Conservation (phyloP, 2,113 vertebrate species). For the Seriola rivoliana region DNA sequence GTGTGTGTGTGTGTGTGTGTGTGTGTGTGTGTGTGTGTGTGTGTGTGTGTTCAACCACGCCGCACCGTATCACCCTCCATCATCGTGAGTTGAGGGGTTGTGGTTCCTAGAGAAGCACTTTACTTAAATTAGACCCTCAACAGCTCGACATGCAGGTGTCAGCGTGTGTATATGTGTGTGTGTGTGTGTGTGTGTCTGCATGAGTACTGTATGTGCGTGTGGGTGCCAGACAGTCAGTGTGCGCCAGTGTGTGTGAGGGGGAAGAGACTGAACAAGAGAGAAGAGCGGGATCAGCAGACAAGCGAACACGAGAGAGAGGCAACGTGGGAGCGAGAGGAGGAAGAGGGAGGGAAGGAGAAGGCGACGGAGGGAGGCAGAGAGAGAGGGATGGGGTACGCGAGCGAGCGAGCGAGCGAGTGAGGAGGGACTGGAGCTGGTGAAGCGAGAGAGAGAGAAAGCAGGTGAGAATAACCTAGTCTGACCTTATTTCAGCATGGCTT, state of each 20-base stretch:
- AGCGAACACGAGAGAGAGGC: constrained; percentile 53
- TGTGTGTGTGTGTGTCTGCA: constrained; percentile 13
- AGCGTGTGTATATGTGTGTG: constrained; percentile 46
- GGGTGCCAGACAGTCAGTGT: constrained; percentile 49
- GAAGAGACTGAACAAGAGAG: constrained; percentile 67
- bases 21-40: constrained; percentile 16
- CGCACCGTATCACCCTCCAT: constrained; percentile 69
- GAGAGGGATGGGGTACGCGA: neutral
- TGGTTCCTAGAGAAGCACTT: constrained; percentile 83
- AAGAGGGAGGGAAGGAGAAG: constrained; percentile 18
- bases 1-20: constrained; percentile 41
- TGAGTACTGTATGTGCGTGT: constrained; percentile 16
- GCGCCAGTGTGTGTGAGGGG: constrained; percentile 32
- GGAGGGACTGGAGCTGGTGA: constrained; percentile 11
- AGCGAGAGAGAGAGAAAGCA: constrained; percentile 36
- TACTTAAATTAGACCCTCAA: constrained; percentile 85
- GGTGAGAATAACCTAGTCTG: constrained; percentile 76
- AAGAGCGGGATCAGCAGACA: constrained; percentile 70
- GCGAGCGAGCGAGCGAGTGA: constrained; percentile 11
- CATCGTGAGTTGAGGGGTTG: constrained; percentile 75
- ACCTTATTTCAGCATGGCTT: constrained; percentile 72
- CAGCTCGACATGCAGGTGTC: constrained; percentile 79
- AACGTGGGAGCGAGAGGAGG: constrained; percentile 48
- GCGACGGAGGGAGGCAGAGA: neutral
- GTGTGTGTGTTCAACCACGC: constrained; percentile 60